Conservation (phyloP, 2,113 vertebrate genomes). For the Dryoscopus gambensis region DNA sequence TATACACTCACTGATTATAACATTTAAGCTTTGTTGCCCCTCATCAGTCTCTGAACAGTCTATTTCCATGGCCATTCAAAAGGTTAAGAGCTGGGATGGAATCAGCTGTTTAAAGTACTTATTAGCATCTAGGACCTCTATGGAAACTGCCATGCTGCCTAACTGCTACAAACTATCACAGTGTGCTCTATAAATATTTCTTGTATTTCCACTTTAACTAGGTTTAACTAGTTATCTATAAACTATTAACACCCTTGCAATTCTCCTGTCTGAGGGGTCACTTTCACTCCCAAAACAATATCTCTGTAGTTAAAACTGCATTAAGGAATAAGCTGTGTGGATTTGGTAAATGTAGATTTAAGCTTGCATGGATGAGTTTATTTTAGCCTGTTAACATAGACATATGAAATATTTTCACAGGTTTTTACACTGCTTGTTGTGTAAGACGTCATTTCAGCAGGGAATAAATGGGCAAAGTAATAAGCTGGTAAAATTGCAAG, state of each 20-base stretch:
- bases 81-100: not conserved
- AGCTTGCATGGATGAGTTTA: not conserved
- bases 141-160: not conserved
- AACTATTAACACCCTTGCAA: not conserved
- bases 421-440: not conserved
- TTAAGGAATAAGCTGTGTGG: not conserved
- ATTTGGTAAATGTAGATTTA: not conserved
- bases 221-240: not conserved
- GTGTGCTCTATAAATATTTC: not conserved
- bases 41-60: not conserved
- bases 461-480: not conserved
- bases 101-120: not conserved
- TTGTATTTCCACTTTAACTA: not conserved
- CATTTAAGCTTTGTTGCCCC: slow-evolving; percentile 21
- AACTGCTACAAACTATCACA: not conserved
- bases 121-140: not conserved
- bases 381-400: not conserved
- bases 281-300: not conserved
- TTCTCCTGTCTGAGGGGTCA: not conserved
- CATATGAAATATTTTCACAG: not conserved
- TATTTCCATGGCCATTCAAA: not conserved
- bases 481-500: not conserved
- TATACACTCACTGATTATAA: not conserved
- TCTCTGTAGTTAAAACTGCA: not conserved
- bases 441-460: not conserved